Evolutionary conservation across 2,888 invertebrate genomes (phyloP), one percentile per base, ranked within the genome.

Genomic region (Cerastis rubricosa): DNA sequence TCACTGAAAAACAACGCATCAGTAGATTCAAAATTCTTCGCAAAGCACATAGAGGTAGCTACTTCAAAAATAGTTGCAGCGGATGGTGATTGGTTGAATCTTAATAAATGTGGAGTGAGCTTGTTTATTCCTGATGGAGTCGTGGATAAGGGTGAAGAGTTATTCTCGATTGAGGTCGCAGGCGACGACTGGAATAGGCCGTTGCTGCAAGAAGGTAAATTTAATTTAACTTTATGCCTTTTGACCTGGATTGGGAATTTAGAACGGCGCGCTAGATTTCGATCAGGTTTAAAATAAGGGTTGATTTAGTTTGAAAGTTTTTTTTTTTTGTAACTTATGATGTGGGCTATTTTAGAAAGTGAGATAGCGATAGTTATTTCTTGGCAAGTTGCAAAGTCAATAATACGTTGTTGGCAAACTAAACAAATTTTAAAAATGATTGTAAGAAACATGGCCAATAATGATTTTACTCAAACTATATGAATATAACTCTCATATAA

Each of bases 131-230:
- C 99, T 67, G 99, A 99, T 93, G 98, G 98, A 84, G 98, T 99
- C 0, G 97, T 99, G n/a, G 98, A 98, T 35, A 98, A 98, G 89
- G 98, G 98, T 19, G 97, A 98, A 78, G 98, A 98, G 92, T 98
- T 99, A 91, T 97, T 99, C 80, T 99, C 98, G 88, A 96, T 99
- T 83, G 98, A 99, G 84, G 98, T 99, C 76, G 97, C 99, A 71
- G 98, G 99, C 91, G 99, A 99, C 91, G 99, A 99, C 92, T 98
- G 98, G 95, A 99, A 98, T 93, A 97, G 98, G 90, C 99, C 99
- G 59, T 97, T 98, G 93, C 96, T 99, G 87, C 97, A 98, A 92
- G 98, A 98, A 97, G 97, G 98, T 93, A 90, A 91, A 76, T 80
- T 57, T 47, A 72, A 75, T 77, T 80, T 75, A 68, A 51, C 49